Conservation (phyloP, 2,113 vertebrate genomes). For the Passer montanus region DNA sequence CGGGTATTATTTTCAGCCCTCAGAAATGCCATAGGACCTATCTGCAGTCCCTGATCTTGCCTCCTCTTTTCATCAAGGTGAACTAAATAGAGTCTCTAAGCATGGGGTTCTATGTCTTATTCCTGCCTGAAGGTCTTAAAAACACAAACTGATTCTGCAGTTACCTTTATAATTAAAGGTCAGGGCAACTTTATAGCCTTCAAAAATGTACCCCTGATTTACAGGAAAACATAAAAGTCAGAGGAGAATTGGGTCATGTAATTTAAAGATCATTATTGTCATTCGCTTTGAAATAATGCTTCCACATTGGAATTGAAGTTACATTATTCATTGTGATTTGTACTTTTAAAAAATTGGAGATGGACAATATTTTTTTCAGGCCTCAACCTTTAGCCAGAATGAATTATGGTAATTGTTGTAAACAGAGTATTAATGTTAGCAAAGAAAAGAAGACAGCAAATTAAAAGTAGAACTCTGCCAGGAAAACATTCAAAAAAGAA, state of each 20-base stretch:
- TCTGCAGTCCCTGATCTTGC: neutral
- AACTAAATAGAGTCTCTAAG: neutral
- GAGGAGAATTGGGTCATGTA: neutral
- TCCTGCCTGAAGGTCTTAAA: neutral
- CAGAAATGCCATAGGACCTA: neutral
- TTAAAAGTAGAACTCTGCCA: neutral
- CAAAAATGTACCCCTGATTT: conserved; percentile 20
- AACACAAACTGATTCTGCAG: neutral
- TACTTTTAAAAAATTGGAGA: neutral
- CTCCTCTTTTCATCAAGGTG: neutral
- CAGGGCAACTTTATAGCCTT: conserved; percentile 7
- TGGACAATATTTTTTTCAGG: conserved; percentile 33
- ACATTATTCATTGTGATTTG: conserved; percentile 24
- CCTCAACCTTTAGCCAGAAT: conserved; percentile 13
- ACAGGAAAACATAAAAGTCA: conserved; percentile 49
- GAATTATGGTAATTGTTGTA: conserved; percentile 55
- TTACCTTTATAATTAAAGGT: conserved; percentile 49
- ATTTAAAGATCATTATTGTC: conserved; percentile 46
- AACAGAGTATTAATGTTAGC: conserved; percentile 21
- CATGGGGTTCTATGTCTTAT: neutral
- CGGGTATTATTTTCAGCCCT: accelerated
- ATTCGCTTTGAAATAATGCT: conserved; percentile 40
- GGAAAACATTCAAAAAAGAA: neutral
- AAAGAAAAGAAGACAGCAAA: conserved; percentile 7
- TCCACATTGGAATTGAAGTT: neutral